Conservation (phyloP, 2,888 invertebrate species). For the Smittia aterrima region DNA sequence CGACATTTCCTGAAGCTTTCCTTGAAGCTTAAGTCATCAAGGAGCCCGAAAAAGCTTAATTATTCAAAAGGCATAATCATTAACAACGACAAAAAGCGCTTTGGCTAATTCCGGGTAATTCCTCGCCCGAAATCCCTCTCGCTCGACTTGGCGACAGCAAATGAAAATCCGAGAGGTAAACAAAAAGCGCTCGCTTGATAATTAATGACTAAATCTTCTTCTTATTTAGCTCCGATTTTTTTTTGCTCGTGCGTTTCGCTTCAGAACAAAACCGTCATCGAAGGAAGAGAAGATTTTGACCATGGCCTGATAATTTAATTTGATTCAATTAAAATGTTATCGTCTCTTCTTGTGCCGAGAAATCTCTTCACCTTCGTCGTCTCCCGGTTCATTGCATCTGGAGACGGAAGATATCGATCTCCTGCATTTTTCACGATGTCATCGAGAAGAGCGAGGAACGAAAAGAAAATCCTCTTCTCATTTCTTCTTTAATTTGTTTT, state of each 20-base stretch:
- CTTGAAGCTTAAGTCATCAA: constrained; percentile 11
- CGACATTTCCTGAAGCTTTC: not conserved
- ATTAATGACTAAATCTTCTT: not conserved
- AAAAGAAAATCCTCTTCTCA: not conserved
- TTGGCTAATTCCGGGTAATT: not conserved
- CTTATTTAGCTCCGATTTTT: not conserved
- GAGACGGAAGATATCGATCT: not conserved
- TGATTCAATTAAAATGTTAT: constrained; percentile 27
- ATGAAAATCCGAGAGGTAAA: not conserved
- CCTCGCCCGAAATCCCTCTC: not conserved
- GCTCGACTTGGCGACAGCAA: not conserved
- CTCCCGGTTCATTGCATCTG: not conserved
- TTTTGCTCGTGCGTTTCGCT: not conserved
- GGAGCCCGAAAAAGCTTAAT: not conserved
- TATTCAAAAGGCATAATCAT: not conserved
- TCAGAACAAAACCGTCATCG: not conserved
- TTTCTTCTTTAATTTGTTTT: not conserved
- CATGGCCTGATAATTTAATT: constrained; percentile 16
- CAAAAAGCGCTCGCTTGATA: constrained; percentile 16
- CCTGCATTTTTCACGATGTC: not conserved
- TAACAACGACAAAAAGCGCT: not conserved
- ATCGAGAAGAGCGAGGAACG: not conserved
- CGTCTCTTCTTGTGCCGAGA: not conserved
- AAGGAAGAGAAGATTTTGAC: not conserved
- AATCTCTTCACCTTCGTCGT: not conserved